Evolutionary conservation across 2,113 vertebrate species (phyloP).

Genomic region (Platichthys flesus): DNA sequence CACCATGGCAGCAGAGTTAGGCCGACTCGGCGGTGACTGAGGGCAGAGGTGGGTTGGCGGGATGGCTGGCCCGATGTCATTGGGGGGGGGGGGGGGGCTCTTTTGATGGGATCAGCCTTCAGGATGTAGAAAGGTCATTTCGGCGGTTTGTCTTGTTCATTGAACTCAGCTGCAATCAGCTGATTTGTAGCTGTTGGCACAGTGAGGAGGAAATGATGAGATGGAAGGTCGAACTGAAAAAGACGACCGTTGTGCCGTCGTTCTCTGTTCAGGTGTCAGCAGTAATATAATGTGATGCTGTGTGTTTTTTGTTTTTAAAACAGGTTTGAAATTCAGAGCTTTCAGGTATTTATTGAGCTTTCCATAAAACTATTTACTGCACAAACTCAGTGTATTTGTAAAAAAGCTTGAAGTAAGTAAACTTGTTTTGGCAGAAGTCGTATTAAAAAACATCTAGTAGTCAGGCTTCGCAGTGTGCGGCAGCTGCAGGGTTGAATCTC

Average conservation of each 20-base stretch:
- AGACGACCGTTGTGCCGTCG: neutral
- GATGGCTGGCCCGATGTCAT: slow-evolving; percentile 50
- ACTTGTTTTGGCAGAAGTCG: neutral
- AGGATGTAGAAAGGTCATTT: slow-evolving; percentile 72
- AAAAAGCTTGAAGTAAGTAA: slow-evolving; percentile 14
- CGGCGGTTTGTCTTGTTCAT: slow-evolving; percentile 51
- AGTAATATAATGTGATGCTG: too few species aligned
- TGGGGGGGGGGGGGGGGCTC: slow-evolving; percentile 31
- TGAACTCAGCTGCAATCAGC: slow-evolving; percentile 30
- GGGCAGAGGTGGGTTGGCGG: slow-evolving; percentile 45
- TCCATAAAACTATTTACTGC: slow-evolving; percentile 3
- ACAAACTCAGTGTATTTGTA: slow-evolving; percentile 4
- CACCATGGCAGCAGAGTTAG: slow-evolving; percentile 67
- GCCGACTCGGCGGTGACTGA: slow-evolving; percentile 32
- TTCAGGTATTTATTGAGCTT: neutral
- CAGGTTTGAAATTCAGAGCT: slow-evolving; percentile 10
- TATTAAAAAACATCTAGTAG: neutral
- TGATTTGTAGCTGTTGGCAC: slow-evolving; percentile 13
- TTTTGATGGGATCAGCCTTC: slow-evolving; percentile 72
- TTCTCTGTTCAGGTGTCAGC: neutral
- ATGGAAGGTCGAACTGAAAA: neutral
- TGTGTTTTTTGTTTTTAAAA: too few species aligned
- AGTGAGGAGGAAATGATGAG: slow-evolving; percentile 4
- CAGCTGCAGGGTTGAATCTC: neutral
- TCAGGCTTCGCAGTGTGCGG: neutral